Conservation (phyloP, 2,888 invertebrate species). For the Drosophila setosimentum region DNA sequence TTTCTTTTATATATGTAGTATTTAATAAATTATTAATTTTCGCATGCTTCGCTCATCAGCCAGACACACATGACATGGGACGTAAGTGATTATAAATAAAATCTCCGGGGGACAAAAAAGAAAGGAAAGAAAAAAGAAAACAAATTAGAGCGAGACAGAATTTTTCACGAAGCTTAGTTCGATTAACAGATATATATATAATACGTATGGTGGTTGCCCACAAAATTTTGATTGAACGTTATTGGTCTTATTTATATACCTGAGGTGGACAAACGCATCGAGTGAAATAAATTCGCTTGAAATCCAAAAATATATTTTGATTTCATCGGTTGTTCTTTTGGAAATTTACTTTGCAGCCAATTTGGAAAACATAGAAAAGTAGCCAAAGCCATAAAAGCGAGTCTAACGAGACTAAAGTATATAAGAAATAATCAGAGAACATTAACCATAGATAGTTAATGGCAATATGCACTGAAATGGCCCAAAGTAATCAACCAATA, state of each 20-base stretch:
- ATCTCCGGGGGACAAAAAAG: constrained; percentile 11
- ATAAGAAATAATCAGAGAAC: neutral
- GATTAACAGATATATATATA: neutral
- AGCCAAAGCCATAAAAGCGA: constrained; percentile 53
- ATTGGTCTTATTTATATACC: constrained; percentile 58
- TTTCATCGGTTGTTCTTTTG: constrained; percentile 39
- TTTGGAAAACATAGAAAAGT: constrained; percentile 39
- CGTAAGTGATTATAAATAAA: constrained; percentile 63
- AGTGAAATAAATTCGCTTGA: constrained; percentile 27
- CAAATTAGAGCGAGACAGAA: constrained; percentile 57
- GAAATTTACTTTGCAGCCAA: constrained; percentile 39
- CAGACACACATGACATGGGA: constrained; percentile 66
- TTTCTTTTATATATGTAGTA: constrained; percentile 54
- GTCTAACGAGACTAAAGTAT: constrained; percentile 13
- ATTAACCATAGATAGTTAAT: constrained; percentile 47
- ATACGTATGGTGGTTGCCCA: constrained; percentile 22
- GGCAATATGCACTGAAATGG: constrained; percentile 40
- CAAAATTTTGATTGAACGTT: constrained; percentile 57
- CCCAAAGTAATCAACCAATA: constrained; percentile 43
- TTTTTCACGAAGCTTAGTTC: constrained; percentile 59
- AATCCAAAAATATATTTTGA: constrained; percentile 60
- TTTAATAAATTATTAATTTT: constrained; percentile 80
- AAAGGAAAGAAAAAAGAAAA: constrained; percentile 25
- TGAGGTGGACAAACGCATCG: constrained; percentile 40
- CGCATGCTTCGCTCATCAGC: constrained; percentile 48